phyloP scores from a whole-genome alignment of 2,797 vertebrate genomes.

The Poeciliopsis infans region DNA sequence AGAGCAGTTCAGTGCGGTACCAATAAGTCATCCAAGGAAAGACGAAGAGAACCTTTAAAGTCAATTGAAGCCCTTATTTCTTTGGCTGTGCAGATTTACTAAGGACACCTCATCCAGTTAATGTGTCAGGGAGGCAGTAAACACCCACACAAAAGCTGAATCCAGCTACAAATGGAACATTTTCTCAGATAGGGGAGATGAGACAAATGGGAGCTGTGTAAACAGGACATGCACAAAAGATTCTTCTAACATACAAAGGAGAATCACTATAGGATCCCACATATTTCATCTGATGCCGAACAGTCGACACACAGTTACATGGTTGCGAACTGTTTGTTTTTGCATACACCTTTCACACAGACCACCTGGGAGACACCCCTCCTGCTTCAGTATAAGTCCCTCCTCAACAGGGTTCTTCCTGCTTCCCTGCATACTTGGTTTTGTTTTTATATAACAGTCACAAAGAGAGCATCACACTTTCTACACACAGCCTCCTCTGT shows the following conservation, averaged over 20 bases:
- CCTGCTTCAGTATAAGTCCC: too few relatives aligned
- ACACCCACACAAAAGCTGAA: constrained; percentile 11
- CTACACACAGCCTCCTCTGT: too few relatives aligned
- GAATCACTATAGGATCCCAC: neutral
- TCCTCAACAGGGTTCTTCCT: too few relatives aligned
- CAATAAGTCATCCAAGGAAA: constrained; percentile 16
- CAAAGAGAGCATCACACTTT: too few relatives aligned
- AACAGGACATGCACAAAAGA: neutral
- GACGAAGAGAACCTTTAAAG: constrained; percentile 17
- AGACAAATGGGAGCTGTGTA: neutral
- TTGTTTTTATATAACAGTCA: too few relatives aligned
- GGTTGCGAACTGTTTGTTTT: too few relatives aligned
- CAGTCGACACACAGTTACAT: too few relatives aligned
- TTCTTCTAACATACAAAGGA: constrained; percentile 1
- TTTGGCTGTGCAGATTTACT: constrained; percentile 19
- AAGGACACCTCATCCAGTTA: constrained; percentile 23
- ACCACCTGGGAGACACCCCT: too few relatives aligned
- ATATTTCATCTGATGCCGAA: too few relatives aligned
- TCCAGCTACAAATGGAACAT: neutral
- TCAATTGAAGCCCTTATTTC: constrained; percentile 1
- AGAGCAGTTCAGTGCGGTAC: constrained; percentile 13
- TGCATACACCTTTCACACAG: too few relatives aligned
- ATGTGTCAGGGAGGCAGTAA: constrained; percentile 5
- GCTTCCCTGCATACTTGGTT: too few relatives aligned
- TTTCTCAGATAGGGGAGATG: neutral